Evolutionary conservation across 2,113 vertebrate species (phyloP), one percentile per base, ranked within the genome.

Genomic region (Atractosteus spatula): DNA sequence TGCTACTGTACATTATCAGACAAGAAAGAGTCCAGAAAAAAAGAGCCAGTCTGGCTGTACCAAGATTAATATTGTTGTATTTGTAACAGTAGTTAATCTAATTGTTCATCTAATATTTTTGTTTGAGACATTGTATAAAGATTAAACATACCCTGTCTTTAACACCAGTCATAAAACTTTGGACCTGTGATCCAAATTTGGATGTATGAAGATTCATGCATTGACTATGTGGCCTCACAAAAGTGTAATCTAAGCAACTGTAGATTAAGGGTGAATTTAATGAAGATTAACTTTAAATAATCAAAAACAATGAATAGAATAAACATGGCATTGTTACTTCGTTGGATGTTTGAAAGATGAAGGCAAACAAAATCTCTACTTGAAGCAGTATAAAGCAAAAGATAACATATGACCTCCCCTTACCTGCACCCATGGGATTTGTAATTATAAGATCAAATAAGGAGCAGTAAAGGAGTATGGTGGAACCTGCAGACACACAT

Each of bases 401-500:
- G 62, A 62, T 78, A 80, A 80, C 68, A 72, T 62, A 68, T 79
- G 66, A 71, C 29, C 6, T 64, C 83, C 66, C 70, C 81, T 57
- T 82, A 82, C 61, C 77, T 17, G 71, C 62, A 69, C 54, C 63
- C 51, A 11, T 66, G 74, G 81, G 72, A 83, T 71, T 65, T 83
- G 68, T 74, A 80, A 72, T 79, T 78, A 80, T 78, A 74, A 84
- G 54, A 76, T 82, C 66, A 82, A 76, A 56, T 74, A 65, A 74
- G 78, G 66, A 78, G 72, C 44, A 7, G 8, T n/a, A 62, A 65
- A 71, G 11, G 71, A 72, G 69, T 51, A 78, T 64, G 76, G 71
- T 68, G 43, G 70, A 70, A 74, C 68, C 64, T 77, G 45, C 57
- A 82, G 79, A 83, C 54, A 69, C 42, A 74, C 73, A 78, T 71